Conservation (phyloP, 2,113 vertebrate genomes). For the Malaclemys terrapin region DNA sequence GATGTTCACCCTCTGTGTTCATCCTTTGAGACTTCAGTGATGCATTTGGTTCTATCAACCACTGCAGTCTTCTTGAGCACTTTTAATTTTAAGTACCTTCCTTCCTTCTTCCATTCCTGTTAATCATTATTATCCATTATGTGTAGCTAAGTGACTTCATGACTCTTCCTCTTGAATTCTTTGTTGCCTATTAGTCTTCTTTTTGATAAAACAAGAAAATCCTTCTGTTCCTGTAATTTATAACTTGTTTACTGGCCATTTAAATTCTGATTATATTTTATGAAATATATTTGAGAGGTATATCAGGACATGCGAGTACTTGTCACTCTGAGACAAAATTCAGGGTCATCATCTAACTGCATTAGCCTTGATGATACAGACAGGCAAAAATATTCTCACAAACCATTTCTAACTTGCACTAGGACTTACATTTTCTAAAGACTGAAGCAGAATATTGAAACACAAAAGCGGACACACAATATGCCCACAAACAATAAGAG, state of each 20-base stretch:
- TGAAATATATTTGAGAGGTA: not conserved
- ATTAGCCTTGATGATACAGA: not conserved
- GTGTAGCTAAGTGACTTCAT: slow-evolving; percentile 47
- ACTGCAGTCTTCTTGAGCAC: slow-evolving; percentile 19
- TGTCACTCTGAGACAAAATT: not conserved
- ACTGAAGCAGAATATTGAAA: not conserved
- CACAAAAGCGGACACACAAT: not conserved
- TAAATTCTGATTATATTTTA: slow-evolving; percentile 22
- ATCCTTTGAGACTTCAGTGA: slow-evolving; percentile 26
- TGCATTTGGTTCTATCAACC: not conserved
- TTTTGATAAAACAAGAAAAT: slow-evolving; percentile 62
- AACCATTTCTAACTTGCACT: not conserved
- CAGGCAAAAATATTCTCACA: fast-evolving
- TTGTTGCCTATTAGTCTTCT: not conserved
- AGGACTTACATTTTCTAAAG: not conserved
- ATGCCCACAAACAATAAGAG: not conserved
- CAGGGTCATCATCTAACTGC: not conserved
- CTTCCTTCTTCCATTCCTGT: slow-evolving; percentile 45
- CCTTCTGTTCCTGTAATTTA: slow-evolving; percentile 25
- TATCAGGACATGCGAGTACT: not conserved
- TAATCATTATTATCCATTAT: slow-evolving; percentile 64
- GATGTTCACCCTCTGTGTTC: not conserved
- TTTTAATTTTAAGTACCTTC: not conserved
- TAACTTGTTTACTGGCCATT: slow-evolving; percentile 50
- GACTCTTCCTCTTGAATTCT: slow-evolving; percentile 4